Conservation (phyloP, 2,888 invertebrate species). For the Epinotia bilunana region DNA sequence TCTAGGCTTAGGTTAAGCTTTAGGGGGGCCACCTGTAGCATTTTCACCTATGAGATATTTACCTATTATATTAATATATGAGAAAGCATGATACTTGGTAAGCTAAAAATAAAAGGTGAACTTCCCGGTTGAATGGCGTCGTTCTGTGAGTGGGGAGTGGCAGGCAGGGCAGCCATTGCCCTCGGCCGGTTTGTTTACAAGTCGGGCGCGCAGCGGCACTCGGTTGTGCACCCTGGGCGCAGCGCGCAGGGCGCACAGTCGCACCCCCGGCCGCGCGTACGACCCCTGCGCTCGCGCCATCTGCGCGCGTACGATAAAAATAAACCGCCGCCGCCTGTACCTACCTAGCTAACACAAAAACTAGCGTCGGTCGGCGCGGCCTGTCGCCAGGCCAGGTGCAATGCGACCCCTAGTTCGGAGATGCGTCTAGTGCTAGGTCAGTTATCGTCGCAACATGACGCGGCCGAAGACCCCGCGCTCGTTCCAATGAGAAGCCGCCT, state of each 20-base stretch:
- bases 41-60: no score
- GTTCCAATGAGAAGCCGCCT: conserved; percentile 71
- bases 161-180: conserved; percentile 82
- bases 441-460: conserved; percentile 65
- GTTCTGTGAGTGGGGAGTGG: conserved; percentile 75
- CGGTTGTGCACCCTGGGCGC: conserved; percentile 68
- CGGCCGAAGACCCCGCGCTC: conserved; percentile 61
- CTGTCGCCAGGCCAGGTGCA: conserved; percentile 70
- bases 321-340: conserved; percentile 76
- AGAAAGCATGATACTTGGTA: conserved; percentile 68
- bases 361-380: conserved; percentile 57
- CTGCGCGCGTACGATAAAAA: conserved; percentile 79
- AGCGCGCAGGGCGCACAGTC: conserved; percentile 68
- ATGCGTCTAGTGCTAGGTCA: conserved; percentile 77
- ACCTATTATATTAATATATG: conserved; percentile 35
- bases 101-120: conserved; percentile 82
- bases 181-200: conserved; percentile 84
- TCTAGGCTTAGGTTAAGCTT: neutral
- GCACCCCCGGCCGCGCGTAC: conserved; percentile 51
- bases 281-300: conserved; percentile 78
- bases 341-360: conserved; percentile 65
- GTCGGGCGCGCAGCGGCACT: conserved; percentile 60
- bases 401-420: conserved; percentile 64
- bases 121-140: conserved; percentile 84
- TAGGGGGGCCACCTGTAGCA: neutral